Percentiles rank a stretch among this genome's conserved stretches.
Conservation (phyloP, 1,140 invertebrate genomes). For the Yoshiicerus persimilis region DNA sequence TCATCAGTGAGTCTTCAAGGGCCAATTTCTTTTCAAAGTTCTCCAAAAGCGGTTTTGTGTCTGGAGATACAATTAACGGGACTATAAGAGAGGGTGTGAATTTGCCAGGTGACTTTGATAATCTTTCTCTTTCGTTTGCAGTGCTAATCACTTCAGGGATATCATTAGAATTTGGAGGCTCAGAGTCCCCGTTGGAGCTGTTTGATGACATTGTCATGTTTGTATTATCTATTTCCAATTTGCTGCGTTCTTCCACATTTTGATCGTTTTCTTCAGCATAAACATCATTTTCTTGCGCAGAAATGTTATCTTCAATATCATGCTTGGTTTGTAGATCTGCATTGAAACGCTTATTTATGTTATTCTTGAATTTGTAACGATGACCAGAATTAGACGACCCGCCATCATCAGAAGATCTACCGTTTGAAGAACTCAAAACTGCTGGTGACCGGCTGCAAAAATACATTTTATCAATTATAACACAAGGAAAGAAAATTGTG, state of each 20-base stretch:
- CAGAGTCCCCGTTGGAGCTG: not conserved
- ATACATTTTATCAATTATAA: too few species aligned
- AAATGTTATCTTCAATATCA: constrained; percentile 36
- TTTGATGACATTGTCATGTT: not conserved
- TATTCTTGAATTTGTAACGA: constrained; percentile 91
- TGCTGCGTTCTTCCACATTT: not conserved
- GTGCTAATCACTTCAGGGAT: not conserved
- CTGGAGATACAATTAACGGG: not conserved
- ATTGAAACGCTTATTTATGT: constrained; percentile 83
- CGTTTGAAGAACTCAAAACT: constrained; percentile 28
- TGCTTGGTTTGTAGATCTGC: constrained; percentile 50
- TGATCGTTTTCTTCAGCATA: not conserved
- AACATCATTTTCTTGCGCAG: not conserved
- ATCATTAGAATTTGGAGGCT: not conserved
- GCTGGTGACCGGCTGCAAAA: constrained; percentile 32
- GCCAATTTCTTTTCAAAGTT: not conserved
- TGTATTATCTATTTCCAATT: not conserved
- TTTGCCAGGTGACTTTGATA: not conserved
- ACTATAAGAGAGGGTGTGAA: not conserved
- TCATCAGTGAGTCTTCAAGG: not conserved
- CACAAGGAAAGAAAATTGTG: too few species aligned
- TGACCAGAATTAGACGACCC: constrained; percentile 56
- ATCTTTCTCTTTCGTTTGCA: not conserved
- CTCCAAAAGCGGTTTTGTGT: not conserved
- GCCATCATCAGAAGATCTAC: constrained; percentile 51